A percentile compares a stretch with the other conserved stretches of the same genome.
Evolutionary conservation across 30 jellyfish, hydroid and myxozoan species (phyloP).

Genomic region (Pseudorhiza aurosa): DNA sequence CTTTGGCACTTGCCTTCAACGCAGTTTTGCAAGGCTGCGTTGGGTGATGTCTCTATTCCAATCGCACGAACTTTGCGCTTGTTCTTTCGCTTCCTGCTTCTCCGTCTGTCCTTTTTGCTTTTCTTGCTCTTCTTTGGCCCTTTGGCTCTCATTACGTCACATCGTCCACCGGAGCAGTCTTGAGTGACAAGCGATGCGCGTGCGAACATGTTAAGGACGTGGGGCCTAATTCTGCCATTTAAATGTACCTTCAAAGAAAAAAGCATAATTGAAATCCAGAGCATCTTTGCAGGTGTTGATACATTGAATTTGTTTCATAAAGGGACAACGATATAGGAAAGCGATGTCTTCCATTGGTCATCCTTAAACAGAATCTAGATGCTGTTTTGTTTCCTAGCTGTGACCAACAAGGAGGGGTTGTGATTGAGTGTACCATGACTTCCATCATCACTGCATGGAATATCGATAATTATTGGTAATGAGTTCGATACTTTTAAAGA

Average conservation of each 20-base stretch:
- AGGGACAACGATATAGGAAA: too few species aligned
- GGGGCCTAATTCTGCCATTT: constrained; percentile 59
- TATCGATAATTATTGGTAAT: too few species aligned
- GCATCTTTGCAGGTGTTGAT: too few species aligned
- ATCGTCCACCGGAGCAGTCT: constrained; percentile 83
- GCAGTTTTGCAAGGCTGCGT: constrained; percentile 84
- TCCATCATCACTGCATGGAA: too few species aligned
- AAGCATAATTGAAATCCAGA: neutral
- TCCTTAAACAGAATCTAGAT: too few species aligned
- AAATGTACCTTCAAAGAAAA: constrained; percentile 41
- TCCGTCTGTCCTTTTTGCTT: neutral
- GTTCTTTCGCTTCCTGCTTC: neutral
- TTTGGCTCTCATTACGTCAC: constrained; percentile 78
- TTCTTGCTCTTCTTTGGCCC: constrained; percentile 36
- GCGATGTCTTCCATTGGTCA: too few species aligned
- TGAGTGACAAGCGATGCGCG: constrained; percentile 87
- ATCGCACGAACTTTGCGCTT: neutral
- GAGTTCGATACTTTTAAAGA: too few species aligned
- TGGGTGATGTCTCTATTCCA: neutral
- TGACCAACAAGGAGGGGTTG: too few species aligned
- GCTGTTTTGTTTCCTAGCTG: too few species aligned
- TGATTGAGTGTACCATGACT: too few species aligned
- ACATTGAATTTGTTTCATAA: too few species aligned
- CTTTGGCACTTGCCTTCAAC: constrained; percentile 75
- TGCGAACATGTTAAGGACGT: constrained; percentile 67